These are phyloP conservation scores for Pelvicachromis taeniatus DNA, from an alignment of 2,113 vertebrate genomes.

Conservation along the genomic window DNA sequence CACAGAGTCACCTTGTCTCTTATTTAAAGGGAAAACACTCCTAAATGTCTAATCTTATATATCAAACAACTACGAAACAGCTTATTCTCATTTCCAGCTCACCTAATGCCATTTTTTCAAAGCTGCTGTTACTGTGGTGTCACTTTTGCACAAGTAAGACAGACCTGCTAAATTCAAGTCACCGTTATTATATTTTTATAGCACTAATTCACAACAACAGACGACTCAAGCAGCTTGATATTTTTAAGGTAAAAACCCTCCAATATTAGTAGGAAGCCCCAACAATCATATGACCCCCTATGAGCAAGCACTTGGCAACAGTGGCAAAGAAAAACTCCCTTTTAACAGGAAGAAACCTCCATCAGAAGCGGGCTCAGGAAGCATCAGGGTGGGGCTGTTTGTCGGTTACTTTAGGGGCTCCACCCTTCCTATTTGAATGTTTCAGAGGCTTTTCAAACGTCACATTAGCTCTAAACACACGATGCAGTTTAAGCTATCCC, in stretches of 20 bases:
- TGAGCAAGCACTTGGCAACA: not conserved
- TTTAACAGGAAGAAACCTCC: not conserved
- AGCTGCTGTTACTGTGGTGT: not conserved
- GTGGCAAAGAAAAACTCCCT: not conserved
- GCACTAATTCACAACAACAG: not conserved
- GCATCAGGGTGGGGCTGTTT: not conserved
- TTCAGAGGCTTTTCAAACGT: accelerated
- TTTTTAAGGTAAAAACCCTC: not conserved
- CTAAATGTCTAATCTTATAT: not conserved
- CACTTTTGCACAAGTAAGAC: not conserved
- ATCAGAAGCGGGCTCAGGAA: not conserved
- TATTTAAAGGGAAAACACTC: not conserved
- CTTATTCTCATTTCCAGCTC: not conserved
- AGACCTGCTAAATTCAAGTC: not conserved
- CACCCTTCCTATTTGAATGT: not conserved
- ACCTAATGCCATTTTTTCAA: not conserved
- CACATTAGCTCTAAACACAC: not conserved
- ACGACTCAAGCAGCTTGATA: not conserved
- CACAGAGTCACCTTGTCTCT: not conserved
- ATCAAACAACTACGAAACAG: not conserved
- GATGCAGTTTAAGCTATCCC: not conserved
- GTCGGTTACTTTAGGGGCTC: not conserved
- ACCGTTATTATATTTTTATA: not conserved
- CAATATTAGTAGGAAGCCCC: not conserved
- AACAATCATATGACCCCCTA: not conserved